phyloP scores from a whole-genome alignment of 2,113 vertebrate genomes.

The Leiothrix lutea region DNA sequence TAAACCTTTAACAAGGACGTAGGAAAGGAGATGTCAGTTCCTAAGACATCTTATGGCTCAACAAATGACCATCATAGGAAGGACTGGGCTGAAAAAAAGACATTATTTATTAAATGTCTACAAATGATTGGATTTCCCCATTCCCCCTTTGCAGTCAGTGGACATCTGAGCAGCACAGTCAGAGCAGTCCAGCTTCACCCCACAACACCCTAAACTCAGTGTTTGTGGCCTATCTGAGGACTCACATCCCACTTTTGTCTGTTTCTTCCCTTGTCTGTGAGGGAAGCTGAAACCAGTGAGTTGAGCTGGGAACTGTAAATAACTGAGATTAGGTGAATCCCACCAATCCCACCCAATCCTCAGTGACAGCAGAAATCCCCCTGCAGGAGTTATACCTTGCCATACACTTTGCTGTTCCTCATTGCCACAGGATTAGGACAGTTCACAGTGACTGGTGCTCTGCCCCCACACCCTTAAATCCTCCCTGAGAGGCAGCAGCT shows the following conservation, averaged over 20 bases:
- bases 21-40: neutral
- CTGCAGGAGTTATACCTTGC: neutral
- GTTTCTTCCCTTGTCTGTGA: neutral
- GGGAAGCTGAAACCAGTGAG: neutral
- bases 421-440: neutral
- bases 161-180: neutral
- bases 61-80: neutral
- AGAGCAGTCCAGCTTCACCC: neutral
- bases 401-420: neutral
- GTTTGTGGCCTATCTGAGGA: neutral
- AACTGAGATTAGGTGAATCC: neutral
- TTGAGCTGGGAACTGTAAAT: neutral
- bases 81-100: neutral
- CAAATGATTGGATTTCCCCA: neutral
- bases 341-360: neutral
- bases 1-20: neutral
- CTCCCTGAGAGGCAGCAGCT: neutral
- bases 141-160: neutral
- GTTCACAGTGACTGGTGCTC: neutral
- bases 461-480: neutral
- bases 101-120: neutral
- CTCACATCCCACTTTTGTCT: neutral
- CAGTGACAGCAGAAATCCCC: neutral
- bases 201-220: neutral
- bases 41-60: neutral